Evolutionary conservation across 2,113 vertebrate genomes (phyloP).

Genomic region (cat (Felis catus)): F.catus_Fca126_mat1.0 CM031414.1:64320001-64320500

Average conservation of each 20-base stretch:
- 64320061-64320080: neutral
- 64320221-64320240: constrained; percentile 47
- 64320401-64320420: constrained; percentile 36
- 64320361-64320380: constrained; percentile 52
- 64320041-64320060: neutral
- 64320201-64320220: constrained; percentile 15
- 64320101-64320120: neutral
- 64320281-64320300: constrained; percentile 63
- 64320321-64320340: constrained; percentile 69
- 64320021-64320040: neutral
- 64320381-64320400: constrained; percentile 29
- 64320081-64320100: neutral
- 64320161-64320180: constrained; percentile 39
- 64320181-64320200: constrained; percentile 45
- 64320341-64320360: constrained; percentile 62
- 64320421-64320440: constrained; percentile 31
- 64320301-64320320: constrained; percentile 54
- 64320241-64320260: constrained; percentile 32
- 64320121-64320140: neutral
- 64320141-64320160: neutral
- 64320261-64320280: constrained; percentile 31
- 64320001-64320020: too few species aligned
- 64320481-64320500: neutral
- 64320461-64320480: constrained; percentile 16
- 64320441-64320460: constrained; percentile 13